Base-by-base conservation (phyloP, 1,140 invertebrate species). In the Saccostrea glomerata region DNA sequence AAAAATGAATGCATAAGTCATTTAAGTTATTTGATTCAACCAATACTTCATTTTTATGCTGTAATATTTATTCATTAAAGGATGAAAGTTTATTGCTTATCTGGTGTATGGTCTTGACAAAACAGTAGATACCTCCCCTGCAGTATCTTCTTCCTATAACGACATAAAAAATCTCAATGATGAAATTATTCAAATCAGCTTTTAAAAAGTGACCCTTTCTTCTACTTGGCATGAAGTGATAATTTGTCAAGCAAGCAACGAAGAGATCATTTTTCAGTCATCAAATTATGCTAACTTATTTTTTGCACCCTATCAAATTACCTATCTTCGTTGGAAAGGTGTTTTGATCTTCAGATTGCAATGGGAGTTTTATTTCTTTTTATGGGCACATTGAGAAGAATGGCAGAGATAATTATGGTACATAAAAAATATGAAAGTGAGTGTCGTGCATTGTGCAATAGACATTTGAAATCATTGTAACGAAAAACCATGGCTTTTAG, bases 341-440 rank as follows among this genome's bases (percentile, higher is more conserved):
- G 70, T 77, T 77, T 77, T 77, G 70, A 77, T 77, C 70, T 77
- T 77, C 23, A 23, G 70, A 77, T 77, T 77, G 70, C 70, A 77
- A 77, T 77, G 23, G 23, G 23, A 77, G 70, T 77, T 77, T 77
- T 77, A 77, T 77, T 77, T 77, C 70, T 77, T 77, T 36, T 36
- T 77, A 30, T 77, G 70, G 70, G 25, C 23, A 77, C 70, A 17
- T 15, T 30, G 70, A 25, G 30, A 77, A 77, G 70, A 77, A 77
- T 30, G 30, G 25, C 70, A 77, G 70, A 30, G 70, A 77, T 77
- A 77, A 77, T 77, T 77, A 77, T 77, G 25, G 70, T 77, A 77
- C 70, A 77, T 77, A 77, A 77, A 66, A 77, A 77, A 77, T 77
- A 77, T 40, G 70, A 30, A 77, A 30, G 70, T 30, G 25, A 77